phyloP scores from a whole-genome alignment of 2,888 invertebrate species.

The Melolontha melolontha region DNA sequence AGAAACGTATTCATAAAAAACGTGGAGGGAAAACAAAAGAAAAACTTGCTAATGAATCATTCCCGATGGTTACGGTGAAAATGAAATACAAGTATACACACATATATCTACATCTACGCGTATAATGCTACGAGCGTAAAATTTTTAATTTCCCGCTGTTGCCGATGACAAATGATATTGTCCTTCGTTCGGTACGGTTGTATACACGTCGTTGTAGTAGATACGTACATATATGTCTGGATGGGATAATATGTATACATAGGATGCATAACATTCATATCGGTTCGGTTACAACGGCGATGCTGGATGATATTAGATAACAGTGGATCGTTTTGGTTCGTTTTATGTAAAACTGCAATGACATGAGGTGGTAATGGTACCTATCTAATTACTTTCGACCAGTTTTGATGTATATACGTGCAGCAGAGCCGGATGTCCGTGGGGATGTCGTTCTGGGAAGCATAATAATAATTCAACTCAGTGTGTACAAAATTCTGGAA shows the following conservation, averaged over 20 bases:
- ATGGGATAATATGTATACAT: not conserved
- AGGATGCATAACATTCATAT: too few species aligned
- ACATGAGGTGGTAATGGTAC: slow-evolving; percentile 34
- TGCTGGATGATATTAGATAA: slow-evolving; percentile 17
- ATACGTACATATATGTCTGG: not conserved
- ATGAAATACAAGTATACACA: slow-evolving; percentile 18
- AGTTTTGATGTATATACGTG: not conserved
- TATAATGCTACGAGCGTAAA: slow-evolving; percentile 15
- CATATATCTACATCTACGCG: slow-evolving; percentile 6
- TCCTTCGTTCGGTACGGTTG: slow-evolving; percentile 1
- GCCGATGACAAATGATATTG: slow-evolving; percentile 25
- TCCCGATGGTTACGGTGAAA: slow-evolving; percentile 4
- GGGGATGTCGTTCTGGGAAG: too few species aligned
- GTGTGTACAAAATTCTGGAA: too few species aligned
- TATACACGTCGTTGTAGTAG: slow-evolving; percentile 2
- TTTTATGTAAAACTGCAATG: slow-evolving; percentile 27
- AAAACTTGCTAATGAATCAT: slow-evolving; percentile 35
- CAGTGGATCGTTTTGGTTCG: slow-evolving; percentile 17
- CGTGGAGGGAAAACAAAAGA: slow-evolving; percentile 18
- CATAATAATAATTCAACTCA: too few species aligned
- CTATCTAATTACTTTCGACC: slow-evolving; percentile 32
- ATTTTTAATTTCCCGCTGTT: slow-evolving; percentile 36
- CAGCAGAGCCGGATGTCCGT: too few species aligned
- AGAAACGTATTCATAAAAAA: slow-evolving; percentile 23
- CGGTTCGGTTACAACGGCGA: too few species aligned